These are phyloP conservation scores for Aeoliscus strigatus DNA, from an alignment of 2,797 vertebrate species.

Conservation along the genomic window DNA sequence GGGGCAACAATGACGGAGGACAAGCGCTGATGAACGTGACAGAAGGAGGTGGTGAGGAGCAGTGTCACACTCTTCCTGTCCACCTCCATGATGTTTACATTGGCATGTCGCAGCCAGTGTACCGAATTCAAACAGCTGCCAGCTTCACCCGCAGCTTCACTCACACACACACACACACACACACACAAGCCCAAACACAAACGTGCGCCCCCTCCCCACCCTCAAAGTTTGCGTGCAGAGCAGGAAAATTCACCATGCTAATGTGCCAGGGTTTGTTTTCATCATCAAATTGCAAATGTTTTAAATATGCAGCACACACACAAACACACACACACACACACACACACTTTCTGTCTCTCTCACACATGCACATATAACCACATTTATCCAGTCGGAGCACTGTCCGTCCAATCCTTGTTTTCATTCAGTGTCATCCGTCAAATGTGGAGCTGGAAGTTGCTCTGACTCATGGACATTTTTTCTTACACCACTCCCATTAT, in stretches of 20 bases:
- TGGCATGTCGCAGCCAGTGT: slow-evolving; percentile 57
- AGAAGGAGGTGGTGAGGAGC: slow-evolving; percentile 45
- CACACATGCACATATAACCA: slow-evolving; percentile 20
- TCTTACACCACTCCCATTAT: slow-evolving; percentile 38
- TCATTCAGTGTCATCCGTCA: slow-evolving; percentile 53
- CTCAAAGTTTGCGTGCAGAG: slow-evolving; percentile 70
- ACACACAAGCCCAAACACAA: slow-evolving; percentile 16
- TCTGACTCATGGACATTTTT: slow-evolving; percentile 52
- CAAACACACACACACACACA: slow-evolving; percentile 9
- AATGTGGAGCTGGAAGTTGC: slow-evolving; percentile 40
- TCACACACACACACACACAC: slow-evolving; percentile 28
- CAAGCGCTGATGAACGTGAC: slow-evolving; percentile 20
- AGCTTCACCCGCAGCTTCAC: too few relatives aligned
- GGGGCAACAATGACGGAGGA: neutral
- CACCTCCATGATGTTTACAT: slow-evolving; percentile 65
- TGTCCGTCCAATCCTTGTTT: slow-evolving; percentile 57
- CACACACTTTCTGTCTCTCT: too few relatives aligned
- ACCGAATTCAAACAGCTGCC: slow-evolving; percentile 71
- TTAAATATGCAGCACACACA: slow-evolving; percentile 68
- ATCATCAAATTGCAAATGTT: slow-evolving; percentile 73
- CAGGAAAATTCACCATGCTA: slow-evolving; percentile 67
- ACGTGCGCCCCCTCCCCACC: slow-evolving; percentile 52
- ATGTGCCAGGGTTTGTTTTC: slow-evolving; percentile 75
- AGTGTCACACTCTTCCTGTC: slow-evolving; percentile 55
- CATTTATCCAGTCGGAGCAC: slow-evolving; percentile 40